Base-by-base conservation (phyloP, 2,888 invertebrate genomes). In the Acrobeloides nanus region DNA sequence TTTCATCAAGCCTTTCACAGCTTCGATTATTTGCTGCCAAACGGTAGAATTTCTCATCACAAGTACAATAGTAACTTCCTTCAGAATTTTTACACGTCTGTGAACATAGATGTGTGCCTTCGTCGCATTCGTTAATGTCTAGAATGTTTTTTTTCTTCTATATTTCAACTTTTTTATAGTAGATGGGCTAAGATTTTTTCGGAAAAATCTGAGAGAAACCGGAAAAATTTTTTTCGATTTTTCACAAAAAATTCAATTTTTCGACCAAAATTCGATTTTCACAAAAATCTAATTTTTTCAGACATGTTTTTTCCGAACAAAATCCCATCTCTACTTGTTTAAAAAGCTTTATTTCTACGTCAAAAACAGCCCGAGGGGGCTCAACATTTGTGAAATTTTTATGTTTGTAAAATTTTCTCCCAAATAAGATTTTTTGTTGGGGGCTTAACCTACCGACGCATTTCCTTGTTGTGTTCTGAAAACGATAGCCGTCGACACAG, bases 51-150 rank as follows among this genome's bases (percentile, higher is more conserved):
- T 82, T 83, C 17, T 88, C 87, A 67, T 89, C 85, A 74, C 95
- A 95, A 75, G 92, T 89, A 76, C 95, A 95, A 66, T 87, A 86
- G 76, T 84, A 93, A 4, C 86, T 84, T n/a, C 93, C 95, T 0
- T 87, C 87, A 0, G 87, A 87, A 74, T 95, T 95, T 7, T 86
- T 84, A 27, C 48, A 54, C 10, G 18, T 18, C 27, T 54, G 54
- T 4, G 54, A 51, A 46, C 58, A 58, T 1, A 86, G 86, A 7
- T 86, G 87, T 0, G 89, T 86, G 0, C 82, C 82, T 72, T 89
- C 88, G 17, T 51, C 18, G 71, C 92, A 92, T 76, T 92, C 92
- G 68, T 92, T 85, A 26, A 89, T 82, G 72, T 92, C 90, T 2
- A 83, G 32, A 55, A 46, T 18, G 18, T 33, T 46, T n/a, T 42